phyloP scores from a whole-genome alignment of 92 coral and sea anemone genomes.

The Umimayanthus chanpuru region DNA sequence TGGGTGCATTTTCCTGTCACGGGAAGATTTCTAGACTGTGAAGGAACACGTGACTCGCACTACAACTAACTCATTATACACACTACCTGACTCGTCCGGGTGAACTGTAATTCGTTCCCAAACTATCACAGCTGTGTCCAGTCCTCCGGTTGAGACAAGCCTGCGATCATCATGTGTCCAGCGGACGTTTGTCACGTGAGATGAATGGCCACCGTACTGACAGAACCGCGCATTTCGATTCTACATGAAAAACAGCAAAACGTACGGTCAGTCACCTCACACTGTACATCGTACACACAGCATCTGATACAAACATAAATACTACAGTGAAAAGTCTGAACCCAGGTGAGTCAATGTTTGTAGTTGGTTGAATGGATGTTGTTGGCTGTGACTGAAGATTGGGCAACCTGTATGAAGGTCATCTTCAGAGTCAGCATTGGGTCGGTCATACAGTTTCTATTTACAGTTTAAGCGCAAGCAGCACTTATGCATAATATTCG shows the following conservation, averaged over 20 bases:
- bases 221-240: constrained; percentile 80
- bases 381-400: no score
- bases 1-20: background rate
- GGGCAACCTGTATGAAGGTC: no score
- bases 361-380: no score
- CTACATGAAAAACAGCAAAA: constrained; percentile 44
- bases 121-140: constrained; percentile 92
- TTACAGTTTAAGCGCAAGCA: no score
- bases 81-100: constrained; percentile 71
- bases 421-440: no score
- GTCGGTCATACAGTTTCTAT: no score
- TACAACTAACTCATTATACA: background rate
- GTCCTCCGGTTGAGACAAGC: constrained; percentile 95
- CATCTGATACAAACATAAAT: background rate
- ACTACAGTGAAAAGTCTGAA: no score
- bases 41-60: background rate
- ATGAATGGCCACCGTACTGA: constrained; percentile 91
- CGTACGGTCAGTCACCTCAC: background rate
- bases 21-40: background rate
- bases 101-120: constrained; percentile 87
- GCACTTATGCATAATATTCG: no score
- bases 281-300: background rate
- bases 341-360: no score
- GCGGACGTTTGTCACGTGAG: constrained; percentile 99
- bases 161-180: constrained; percentile 96